Evolutionary conservation across 2,888 invertebrate species (phyloP).

Genomic region (Acheta domesticus): DNA sequence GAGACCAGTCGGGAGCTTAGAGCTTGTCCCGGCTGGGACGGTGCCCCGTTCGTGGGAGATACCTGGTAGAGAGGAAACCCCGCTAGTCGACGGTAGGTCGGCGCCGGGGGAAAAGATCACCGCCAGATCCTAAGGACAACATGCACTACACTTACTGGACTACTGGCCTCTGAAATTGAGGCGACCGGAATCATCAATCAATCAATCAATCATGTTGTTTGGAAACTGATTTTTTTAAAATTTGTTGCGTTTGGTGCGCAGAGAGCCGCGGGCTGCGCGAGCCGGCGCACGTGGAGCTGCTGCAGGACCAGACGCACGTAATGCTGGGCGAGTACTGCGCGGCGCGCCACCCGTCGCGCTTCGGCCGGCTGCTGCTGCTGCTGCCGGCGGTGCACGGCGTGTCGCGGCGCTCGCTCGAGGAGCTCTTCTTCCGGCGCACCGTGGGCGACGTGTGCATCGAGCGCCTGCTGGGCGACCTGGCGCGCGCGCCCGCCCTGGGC

Average conservation of each 20-base stretch:
- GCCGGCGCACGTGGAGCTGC: constrained; percentile 57
- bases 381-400: constrained; percentile 62
- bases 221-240: no score
- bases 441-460: constrained; percentile 72
- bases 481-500: constrained; percentile 39
- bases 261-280: constrained; percentile 63
- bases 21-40: no score
- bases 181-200: no score
- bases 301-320: constrained; percentile 78
- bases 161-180: no score
- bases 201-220: no score
- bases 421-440: constrained; percentile 74
- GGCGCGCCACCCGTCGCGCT: constrained; percentile 54
- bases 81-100: no score
- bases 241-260: constrained; percentile 43
- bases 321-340: constrained; percentile 71
- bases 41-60: no score
- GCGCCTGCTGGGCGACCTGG: constrained; percentile 65
- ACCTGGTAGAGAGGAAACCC: no score
- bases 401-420: constrained; percentile 56
- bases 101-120: no score
- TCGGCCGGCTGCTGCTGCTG: constrained; percentile 70
- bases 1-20: no score
- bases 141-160: no score
- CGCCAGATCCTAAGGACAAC: no score